phyloP scores from a whole-genome alignment of 2,888 invertebrate species.

The Drosophila algonquin region DNA sequence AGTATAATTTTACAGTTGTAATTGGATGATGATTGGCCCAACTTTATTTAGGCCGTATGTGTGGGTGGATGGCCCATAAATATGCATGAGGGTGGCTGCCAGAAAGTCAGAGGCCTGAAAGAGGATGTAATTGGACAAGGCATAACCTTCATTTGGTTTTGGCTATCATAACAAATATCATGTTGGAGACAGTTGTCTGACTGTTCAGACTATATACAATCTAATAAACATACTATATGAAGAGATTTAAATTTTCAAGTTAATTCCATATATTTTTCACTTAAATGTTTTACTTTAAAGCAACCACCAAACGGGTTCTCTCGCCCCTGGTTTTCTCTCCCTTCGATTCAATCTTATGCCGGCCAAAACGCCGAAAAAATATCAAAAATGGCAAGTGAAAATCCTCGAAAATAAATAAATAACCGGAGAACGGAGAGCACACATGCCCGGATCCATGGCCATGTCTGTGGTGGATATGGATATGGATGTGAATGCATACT shows the following conservation, averaged over 20 bases:
- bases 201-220: too few relatives aligned
- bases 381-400: conserved; percentile 20
- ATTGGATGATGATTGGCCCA: conserved; percentile 77
- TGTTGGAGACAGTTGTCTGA: not conserved
- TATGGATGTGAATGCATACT: not conserved
- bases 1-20: conserved; percentile 78
- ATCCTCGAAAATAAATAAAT: conserved; percentile 20
- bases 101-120: not conserved
- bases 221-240: too few relatives aligned
- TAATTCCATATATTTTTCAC: too few relatives aligned
- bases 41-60: conserved; percentile 65
- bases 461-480: conserved; percentile 7
- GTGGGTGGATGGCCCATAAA: conserved; percentile 44
- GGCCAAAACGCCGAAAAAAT: conserved; percentile 3
- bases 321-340: not conserved
- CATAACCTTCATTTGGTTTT: conserved; percentile 62
- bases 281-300: not conserved
- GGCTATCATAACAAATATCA: not conserved
- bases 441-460: conserved; percentile 20
- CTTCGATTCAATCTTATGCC: not conserved
- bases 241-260: too few relatives aligned
- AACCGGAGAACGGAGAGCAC: conserved; percentile 20
- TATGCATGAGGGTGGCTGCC: conserved; percentile 37
- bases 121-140: conserved; percentile 32
- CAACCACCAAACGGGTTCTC: not conserved